These are phyloP conservation scores for Romanomermis culicivorax DNA, from an alignment of 2,888 invertebrate genomes.

Conservation along the genomic window DNA sequence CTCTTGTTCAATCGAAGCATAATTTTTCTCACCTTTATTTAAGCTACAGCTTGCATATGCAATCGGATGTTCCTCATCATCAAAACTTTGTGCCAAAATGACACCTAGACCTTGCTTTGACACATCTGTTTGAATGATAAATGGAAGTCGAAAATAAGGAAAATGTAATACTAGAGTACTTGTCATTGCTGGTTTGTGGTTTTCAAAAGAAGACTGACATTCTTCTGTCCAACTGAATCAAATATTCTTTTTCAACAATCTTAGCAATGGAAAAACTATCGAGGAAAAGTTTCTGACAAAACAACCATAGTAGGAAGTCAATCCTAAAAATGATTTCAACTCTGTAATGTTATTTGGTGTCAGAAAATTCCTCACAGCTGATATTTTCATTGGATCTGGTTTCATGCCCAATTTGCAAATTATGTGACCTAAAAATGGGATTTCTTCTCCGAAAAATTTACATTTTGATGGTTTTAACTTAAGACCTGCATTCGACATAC, in stretches of 20 bases:
- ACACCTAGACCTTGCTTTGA: conserved; percentile 18
- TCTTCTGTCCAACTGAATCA: conserved; percentile 14
- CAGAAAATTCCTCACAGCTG: conserved; percentile 17
- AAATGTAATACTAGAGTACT: conserved; percentile 14
- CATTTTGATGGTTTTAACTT: conserved; percentile 22
- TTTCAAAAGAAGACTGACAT: conserved; percentile 8
- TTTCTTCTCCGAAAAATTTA: not conserved
- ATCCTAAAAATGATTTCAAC: conserved; percentile 18
- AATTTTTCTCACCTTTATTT: conserved; percentile 24
- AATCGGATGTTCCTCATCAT: conserved; percentile 12
- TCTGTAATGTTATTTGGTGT: conserved; percentile 14
- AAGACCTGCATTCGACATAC: conserved; percentile 8
- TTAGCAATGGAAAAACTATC: conserved; percentile 6
- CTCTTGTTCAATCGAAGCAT: conserved; percentile 30
- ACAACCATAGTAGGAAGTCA: conserved; percentile 23
- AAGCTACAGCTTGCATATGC: conserved; percentile 16
- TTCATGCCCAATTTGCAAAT: conserved; percentile 19
- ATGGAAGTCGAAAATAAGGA: conserved; percentile 16
- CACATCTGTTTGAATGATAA: conserved; percentile 22
- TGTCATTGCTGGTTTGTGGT: conserved; percentile 8
- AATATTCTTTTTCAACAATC: not conserved
- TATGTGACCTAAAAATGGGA: conserved; percentile 25
- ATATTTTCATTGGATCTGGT: conserved; percentile 18
- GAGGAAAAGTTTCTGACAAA: conserved; percentile 12
- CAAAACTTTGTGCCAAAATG: conserved; percentile 16